A percentile compares a stretch with the other conserved stretches of the same genome.
Conservation (phyloP, 1,140 invertebrate genomes). For the Harpegnathos saltator region DNA sequence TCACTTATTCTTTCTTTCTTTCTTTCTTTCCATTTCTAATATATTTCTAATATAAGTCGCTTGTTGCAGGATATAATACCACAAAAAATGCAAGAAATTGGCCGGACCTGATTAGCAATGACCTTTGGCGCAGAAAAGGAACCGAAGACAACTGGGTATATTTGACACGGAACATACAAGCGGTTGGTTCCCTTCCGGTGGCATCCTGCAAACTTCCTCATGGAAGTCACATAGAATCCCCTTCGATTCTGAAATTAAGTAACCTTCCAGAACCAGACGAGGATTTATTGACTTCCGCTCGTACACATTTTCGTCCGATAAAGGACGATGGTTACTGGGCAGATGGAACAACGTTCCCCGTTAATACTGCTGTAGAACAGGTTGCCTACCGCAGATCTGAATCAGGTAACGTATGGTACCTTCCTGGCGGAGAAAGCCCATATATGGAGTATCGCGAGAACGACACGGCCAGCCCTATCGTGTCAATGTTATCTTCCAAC, state of each 20-base stretch:
- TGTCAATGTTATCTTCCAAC: conserved; percentile 73
- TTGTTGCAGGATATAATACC: conserved; percentile 50
- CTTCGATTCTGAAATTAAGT: conserved; percentile 73
- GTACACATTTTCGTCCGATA: conserved; percentile 92
- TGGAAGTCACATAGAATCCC: conserved; percentile 77
- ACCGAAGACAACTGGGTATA: conserved; percentile 73
- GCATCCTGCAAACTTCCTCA: conserved; percentile 78
- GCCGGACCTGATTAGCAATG: conserved; percentile 81
- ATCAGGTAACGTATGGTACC: conserved; percentile 82
- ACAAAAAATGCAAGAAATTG: conserved; percentile 80
- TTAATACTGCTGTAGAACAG: conserved; percentile 88
- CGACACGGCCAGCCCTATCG: conserved; percentile 61
- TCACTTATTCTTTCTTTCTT: neutral
- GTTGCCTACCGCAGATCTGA: conserved; percentile 85
- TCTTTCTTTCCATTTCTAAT: neutral
- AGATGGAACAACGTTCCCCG: conserved; percentile 90
- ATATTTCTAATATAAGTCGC: no score
- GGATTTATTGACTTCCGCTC: conserved; percentile 89
- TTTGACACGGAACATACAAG: conserved; percentile 44
- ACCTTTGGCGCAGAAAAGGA: conserved; percentile 81
- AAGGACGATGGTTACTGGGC: conserved; percentile 86
- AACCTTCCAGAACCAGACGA: conserved; percentile 87
- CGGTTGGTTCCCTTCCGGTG: conserved; percentile 77
- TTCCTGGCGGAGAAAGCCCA: conserved; percentile 84
- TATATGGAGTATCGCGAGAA: conserved; percentile 87